Evolutionary conservation across 2,888 invertebrate species (phyloP).

Genomic region (Spisula solida): DNA sequence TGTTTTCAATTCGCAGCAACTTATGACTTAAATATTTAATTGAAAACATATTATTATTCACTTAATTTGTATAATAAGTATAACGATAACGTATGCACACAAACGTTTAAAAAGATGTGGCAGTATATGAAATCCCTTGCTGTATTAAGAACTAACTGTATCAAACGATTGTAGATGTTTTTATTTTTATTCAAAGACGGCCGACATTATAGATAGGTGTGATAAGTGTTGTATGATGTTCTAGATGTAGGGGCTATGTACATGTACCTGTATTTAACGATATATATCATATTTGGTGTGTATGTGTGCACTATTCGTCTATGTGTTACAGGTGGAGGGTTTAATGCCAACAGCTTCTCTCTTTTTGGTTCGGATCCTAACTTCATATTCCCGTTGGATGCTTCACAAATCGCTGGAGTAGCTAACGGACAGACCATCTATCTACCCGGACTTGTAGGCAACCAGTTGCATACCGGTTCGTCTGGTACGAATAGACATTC

Average conservation of each 20-base stretch:
- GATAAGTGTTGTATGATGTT: too few relatives aligned
- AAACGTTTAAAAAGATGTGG: too few relatives aligned
- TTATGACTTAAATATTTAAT: too few relatives aligned
- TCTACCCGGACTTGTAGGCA: slow-evolving; percentile 40
- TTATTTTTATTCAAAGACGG: too few relatives aligned
- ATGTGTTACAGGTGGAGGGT: slow-evolving; percentile 59
- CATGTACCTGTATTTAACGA: not conserved
- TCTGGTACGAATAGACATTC: slow-evolving; percentile 16
- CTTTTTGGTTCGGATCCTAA: slow-evolving; percentile 31
- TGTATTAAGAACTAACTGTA: too few relatives aligned
- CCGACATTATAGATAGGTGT: too few relatives aligned
- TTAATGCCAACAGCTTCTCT: slow-evolving; percentile 36
- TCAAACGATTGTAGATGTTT: too few relatives aligned
- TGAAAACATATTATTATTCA: too few relatives aligned
- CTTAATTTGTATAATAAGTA: too few relatives aligned
- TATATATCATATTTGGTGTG: not conserved
- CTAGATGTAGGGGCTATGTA: not conserved
- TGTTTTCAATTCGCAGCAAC: too few relatives aligned
- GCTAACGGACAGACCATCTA: slow-evolving; percentile 49
- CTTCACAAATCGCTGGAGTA: slow-evolving; percentile 47
- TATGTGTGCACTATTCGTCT: slow-evolving; percentile 29
- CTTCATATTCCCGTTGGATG: slow-evolving; percentile 32
- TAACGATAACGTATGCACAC: too few relatives aligned
- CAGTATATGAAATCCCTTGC: too few relatives aligned
- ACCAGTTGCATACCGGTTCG: slow-evolving; percentile 28